Evolutionary conservation across 2,113 vertebrate genomes (phyloP), one percentile per base, ranked within the genome.

Genomic region (Takifugu bimaculatus): DNA sequence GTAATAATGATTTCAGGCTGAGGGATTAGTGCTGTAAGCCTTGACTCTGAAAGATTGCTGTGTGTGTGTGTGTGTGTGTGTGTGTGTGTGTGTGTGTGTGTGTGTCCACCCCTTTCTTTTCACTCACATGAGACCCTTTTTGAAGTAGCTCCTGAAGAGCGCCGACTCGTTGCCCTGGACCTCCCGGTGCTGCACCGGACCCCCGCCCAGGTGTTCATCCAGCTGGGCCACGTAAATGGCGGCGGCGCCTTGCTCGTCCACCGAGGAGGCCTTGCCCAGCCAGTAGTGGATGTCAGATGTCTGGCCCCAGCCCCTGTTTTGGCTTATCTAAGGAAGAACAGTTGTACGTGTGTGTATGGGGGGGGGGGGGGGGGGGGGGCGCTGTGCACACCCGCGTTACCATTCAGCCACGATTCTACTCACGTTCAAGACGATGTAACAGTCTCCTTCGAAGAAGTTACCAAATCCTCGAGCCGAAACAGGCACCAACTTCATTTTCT

Each of bases 401-500:
- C 35, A 4, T 4, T 11, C 35, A 39, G 35, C 1, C 7, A 39
- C 7, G 9, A 12, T 15, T 50, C 14, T 70, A 93, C 94, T 94
- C 79, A 95, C 94, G 1, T 88, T 65, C 55, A 95, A 75, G 72
- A 95, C 63, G 50, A 96, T 86, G 76, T 95, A 96, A 71, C 93
- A 95, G 80, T 96, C 94, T 3, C 94, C 94, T 81, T 95, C 93
- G 65, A 95, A 96, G 72, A 96, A 95, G 15, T 91, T 93, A 27
- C 94, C 94, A 29, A 90, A 94, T 15, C 85, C 91, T 52, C 91
- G 88, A 15, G 91, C 78, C 50, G 92, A 88, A 51, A 96, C 65
- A 2, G 93, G 88, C 59, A 87, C 91, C 93, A 95, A 92, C 83
- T 93, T 67, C 94, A 95, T 93, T 68, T 93, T 93, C 94, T 95